Base-by-base conservation (phyloP, 1,140 invertebrate genomes). In the Aethina tumida region DNA sequence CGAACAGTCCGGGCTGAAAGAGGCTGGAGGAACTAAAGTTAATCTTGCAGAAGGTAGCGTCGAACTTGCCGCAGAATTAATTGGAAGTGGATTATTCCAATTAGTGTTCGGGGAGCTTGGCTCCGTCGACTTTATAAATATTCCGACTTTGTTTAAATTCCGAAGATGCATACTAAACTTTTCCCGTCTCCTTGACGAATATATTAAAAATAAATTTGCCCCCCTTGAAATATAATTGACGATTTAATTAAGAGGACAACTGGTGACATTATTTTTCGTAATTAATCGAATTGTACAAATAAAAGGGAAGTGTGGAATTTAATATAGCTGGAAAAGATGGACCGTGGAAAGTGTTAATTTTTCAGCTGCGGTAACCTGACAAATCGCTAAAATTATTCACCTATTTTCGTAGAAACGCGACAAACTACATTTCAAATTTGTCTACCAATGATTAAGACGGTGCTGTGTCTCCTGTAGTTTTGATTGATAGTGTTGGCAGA, bases 1-100 rank as follows among this genome's bases (percentile, higher is more conserved):
- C 33, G 38, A 42, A 29, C 22, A 21, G 12, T 10, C 33, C 17
- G 15, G 14, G 16, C n/a, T 17, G 15, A 31, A 16, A 31, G n/a
- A n/a, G n/a, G n/a, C n/a, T n/a, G n/a, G n/a, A n/a, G n/a, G 5
- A 7, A 17, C 15, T 16, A 30, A 41, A 39, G 42, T 51, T 45
- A 51, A 51, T 51, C 45, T 41, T 48, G 45, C 44, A 54, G 47
- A 52, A 56, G 54, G 54, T 56, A 47, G 47, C 47, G 49, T 48
- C 46, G 50, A 51, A 53, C 51, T 52, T 53, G 38, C 52, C 50
- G 42, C 55, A 47, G 51, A 57, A 53, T 57, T 55, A 57, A 57
- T 57, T 57, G 55, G 49, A 52, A 55, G 41, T 57, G 55, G 55
- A 57, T 57, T 57, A 57, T 57, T 55, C 55, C 55, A 57, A 57